Evolutionary conservation across 2,797 vertebrate species (phyloP).

Genomic region (Oryzias dopingdopingensis): DNA sequence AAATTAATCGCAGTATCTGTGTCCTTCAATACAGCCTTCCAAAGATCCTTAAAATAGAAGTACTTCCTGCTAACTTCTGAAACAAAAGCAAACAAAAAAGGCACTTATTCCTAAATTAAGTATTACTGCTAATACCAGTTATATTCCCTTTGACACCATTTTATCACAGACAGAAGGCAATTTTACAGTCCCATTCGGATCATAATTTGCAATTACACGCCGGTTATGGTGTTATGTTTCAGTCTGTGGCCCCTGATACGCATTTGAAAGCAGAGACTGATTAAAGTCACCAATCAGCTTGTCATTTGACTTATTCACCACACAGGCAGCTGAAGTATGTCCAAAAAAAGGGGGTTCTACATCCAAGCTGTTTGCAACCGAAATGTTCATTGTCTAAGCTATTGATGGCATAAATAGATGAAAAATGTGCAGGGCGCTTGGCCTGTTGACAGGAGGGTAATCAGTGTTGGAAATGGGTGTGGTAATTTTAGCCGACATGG

Average conservation of each 20-base stretch:
- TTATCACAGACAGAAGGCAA: slow-evolving; percentile 48
- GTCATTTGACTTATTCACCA: slow-evolving; percentile 53
- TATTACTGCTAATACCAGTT: slow-evolving; percentile 34
- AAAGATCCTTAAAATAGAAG: background rate
- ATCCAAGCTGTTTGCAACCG: slow-evolving; percentile 8
- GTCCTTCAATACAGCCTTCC: background rate
- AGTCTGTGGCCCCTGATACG: slow-evolving; percentile 42
- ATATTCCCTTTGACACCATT: slow-evolving; percentile 39
- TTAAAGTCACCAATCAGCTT: slow-evolving; percentile 56
- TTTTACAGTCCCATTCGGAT: slow-evolving; percentile 42
- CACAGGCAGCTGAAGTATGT: slow-evolving; percentile 22
- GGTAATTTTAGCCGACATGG: slow-evolving; percentile 10
- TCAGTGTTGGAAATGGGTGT: slow-evolving; percentile 17
- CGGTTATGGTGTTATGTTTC: slow-evolving; percentile 57
- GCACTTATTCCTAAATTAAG: slow-evolving; percentile 17
- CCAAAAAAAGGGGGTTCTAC: slow-evolving; percentile 8
- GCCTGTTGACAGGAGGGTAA: slow-evolving; percentile 15
- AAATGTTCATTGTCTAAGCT: slow-evolving; percentile 18
- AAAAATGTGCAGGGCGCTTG: slow-evolving; percentile 6
- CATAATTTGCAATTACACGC: slow-evolving; percentile 62
- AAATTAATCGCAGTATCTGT: too few species aligned
- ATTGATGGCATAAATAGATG: slow-evolving; percentile 8
- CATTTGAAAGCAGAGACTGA: slow-evolving; percentile 41
- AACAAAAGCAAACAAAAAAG: slow-evolving; percentile 1
- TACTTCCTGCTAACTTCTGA: slow-evolving; percentile 1